Base-by-base conservation (phyloP, 2,113 vertebrate species). In the Anguilla japonica region DNA sequence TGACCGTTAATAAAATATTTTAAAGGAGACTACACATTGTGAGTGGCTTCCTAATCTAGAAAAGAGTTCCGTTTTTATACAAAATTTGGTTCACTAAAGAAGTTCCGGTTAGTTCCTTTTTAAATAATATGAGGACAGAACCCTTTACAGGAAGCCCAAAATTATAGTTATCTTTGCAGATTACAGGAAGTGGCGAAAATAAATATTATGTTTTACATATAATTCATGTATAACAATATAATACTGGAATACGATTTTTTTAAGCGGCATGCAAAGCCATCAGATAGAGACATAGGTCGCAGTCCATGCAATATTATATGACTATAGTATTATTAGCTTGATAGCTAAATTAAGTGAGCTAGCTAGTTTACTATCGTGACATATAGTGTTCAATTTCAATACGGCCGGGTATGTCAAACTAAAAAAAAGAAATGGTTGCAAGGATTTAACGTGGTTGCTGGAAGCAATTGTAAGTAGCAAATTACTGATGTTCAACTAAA, bases 331-430 rank as follows among this genome's bases (percentile, higher is more conserved):
- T 11, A 53, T 53, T 53, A 14, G 50, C 50, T 53, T 11, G 50
- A 53, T 53, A 14, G 50, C 2, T 53, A 53, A 2, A 13, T 53
- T 53, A 46, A 46, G 57, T 60, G 60, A 67, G 7, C 60, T 67
- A 26, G 18, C 60, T 26, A 67, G 60, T 16, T 3, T 60, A 13
- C 18, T 20, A 18, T 2, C 60, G 4, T 67, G 13, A 11, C 0
- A 14, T 14, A 53, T 53, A 9, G 71, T 34, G n/a, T 75, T 81
- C 40, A 85, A 20, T 7, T 3, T 29, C 7, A 50, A 75, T 15
- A 39, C 83, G 56, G 83, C 83, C 82, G 82, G 83, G 26, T 22
- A 43, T 75, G n/a, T 40, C n/a, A 84, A 87, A 83, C 86, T 60
- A 34, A 29, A 20, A 18, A 34, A 40, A 43, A 11, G 15, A 87